Evolutionary conservation across 2,888 invertebrate genomes (phyloP).

Genomic region (Trisateles emortualis): DNA sequence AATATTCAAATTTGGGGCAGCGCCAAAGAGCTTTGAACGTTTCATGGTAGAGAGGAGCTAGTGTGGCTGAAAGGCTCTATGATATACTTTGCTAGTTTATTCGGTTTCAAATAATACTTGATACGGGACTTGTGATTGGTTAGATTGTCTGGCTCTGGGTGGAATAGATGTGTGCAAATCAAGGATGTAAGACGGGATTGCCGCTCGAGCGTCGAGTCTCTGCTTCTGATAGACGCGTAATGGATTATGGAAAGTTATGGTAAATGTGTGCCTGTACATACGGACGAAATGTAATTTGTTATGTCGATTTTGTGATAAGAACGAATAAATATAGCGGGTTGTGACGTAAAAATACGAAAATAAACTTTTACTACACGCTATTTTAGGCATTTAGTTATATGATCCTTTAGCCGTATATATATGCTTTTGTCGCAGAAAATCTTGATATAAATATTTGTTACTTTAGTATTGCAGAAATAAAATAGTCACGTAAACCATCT

Average conservation of each 20-base stretch:
- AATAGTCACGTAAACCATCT: conserved; percentile 4
- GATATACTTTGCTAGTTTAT: conserved; percentile 31
- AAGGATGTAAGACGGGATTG: conserved; percentile 25
- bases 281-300: conserved; percentile 33
- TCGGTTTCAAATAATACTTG: conserved; percentile 33
- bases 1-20: conserved; percentile 42
- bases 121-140: conserved; percentile 26
- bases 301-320: conserved; percentile 11
- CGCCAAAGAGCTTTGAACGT: conserved; percentile 35
- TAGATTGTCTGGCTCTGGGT: conserved; percentile 21
- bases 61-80: conserved; percentile 19
- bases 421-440: background rate
- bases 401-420: no score
- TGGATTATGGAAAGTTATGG: conserved; percentile 46
- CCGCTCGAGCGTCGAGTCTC: conserved; percentile 28
- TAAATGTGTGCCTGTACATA: conserved; percentile 29
- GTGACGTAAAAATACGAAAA: conserved; percentile 2
- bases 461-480: background rate
- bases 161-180: conserved; percentile 39
- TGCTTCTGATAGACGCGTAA: conserved; percentile 40
- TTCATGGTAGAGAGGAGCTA: conserved; percentile 23
- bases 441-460: background rate
- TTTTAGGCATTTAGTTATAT: background rate
- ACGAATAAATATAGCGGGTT: conserved; percentile 16
- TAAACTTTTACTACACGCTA: background rate